A percentile compares a stretch with the other conserved stretches of the same genome.
These are phyloP conservation scores for Mellilla xanthometata DNA, from an alignment of 2,888 invertebrate genomes.

Conservation along the genomic window DNA sequence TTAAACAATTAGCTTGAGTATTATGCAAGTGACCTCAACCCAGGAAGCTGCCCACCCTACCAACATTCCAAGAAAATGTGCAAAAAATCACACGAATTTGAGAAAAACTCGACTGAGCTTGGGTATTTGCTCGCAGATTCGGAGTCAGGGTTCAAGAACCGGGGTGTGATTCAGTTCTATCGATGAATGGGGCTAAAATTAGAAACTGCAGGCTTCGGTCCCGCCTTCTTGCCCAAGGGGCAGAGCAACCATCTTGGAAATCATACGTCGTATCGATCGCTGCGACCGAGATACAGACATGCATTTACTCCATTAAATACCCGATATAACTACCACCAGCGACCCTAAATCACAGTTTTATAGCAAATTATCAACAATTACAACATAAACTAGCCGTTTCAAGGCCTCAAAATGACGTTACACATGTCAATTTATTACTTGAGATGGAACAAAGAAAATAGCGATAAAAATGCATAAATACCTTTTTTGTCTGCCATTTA, in stretches of 20 bases:
- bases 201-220: constrained; percentile 38
- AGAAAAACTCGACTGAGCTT: not conserved
- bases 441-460: constrained; percentile 69
- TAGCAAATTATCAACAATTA: constrained; percentile 30
- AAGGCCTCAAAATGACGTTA: constrained; percentile 65
- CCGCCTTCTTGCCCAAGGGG: constrained; percentile 36
- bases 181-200: constrained; percentile 45
- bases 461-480: constrained; percentile 67
- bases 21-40: not conserved
- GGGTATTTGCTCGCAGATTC: not conserved
- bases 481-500: constrained; percentile 83
- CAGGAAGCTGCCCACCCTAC: not conserved
- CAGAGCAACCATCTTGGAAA: constrained; percentile 72
- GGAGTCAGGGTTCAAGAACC: constrained; percentile 10
- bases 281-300: constrained; percentile 10
- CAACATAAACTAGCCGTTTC: constrained; percentile 39
- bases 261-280: constrained; percentile 53
- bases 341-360: constrained; percentile 15
- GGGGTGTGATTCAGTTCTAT: constrained; percentile 22
- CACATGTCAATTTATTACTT: constrained; percentile 66
- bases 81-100: constrained; percentile 6
- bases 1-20: too few relatives aligned
- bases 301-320: constrained; percentile 13
- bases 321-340: not conserved
- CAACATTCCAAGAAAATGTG: constrained; percentile 3